Evolutionary conservation across 2,113 vertebrate genomes (phyloP).

Genomic region (Saguinus imperator): DNA sequence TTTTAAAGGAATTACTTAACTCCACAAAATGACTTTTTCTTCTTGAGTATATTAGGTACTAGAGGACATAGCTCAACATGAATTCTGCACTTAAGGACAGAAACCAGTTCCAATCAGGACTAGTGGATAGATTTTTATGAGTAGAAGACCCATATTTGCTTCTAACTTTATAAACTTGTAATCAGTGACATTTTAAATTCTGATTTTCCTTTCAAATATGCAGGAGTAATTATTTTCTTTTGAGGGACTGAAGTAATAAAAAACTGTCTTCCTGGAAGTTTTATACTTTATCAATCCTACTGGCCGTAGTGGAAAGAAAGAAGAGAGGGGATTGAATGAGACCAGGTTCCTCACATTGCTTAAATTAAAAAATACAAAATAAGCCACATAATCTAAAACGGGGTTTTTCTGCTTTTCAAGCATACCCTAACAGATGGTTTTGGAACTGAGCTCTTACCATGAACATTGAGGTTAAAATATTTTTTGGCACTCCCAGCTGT

Average conservation of each 20-base stretch:
- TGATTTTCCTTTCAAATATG: neutral
- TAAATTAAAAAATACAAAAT: conserved; percentile 30
- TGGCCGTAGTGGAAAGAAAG: neutral
- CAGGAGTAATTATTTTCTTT: neutral
- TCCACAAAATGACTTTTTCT: neutral
- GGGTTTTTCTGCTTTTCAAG: neutral
- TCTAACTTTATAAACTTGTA: neutral
- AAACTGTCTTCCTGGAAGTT: neutral
- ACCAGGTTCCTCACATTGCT: neutral
- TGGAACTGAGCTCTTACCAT: conserved; percentile 86
- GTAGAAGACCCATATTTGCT: neutral
- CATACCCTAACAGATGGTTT: neutral
- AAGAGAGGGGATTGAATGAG: neutral
- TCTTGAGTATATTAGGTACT: neutral
- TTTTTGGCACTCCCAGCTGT: conserved; percentile 94
- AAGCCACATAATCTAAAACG: neutral
- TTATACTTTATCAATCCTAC: neutral
- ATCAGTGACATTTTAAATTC: neutral
- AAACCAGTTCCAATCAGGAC: neutral
- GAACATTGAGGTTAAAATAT: conserved; percentile 94
- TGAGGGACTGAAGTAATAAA: neutral
- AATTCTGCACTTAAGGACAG: neutral
- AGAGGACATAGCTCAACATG: neutral
- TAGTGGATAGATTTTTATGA: neutral
- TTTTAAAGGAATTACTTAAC: conserved; percentile 21